Percentiles rank a stretch among this genome's conserved stretches.
These are phyloP conservation scores for Abramis brama DNA, from an alignment of 2,113 vertebrate genomes.

Conservation along the genomic window DNA sequence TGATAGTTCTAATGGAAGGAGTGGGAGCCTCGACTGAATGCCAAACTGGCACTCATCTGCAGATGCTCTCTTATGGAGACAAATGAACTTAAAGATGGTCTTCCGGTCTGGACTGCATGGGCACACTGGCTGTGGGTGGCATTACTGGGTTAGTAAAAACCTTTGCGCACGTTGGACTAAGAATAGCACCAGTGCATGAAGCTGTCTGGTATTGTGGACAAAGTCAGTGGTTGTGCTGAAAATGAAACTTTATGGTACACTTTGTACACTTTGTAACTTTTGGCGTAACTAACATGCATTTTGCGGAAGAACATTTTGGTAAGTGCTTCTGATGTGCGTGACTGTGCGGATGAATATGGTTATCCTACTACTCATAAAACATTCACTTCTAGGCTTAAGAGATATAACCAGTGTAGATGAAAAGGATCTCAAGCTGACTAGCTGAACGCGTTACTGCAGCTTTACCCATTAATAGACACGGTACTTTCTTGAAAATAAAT, in stretches of 20 bases:
- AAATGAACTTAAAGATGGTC: neutral
- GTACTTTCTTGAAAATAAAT: too few species aligned
- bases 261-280: too few species aligned
- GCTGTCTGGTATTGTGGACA: neutral
- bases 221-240: neutral
- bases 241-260: neutral
- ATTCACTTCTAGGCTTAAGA: too few species aligned
- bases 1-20: slow-evolving; percentile 15
- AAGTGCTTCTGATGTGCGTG: too few species aligned
- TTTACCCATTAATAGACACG: too few species aligned
- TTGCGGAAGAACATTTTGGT: too few species aligned
- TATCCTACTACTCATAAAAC: too few species aligned
- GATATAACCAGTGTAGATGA: too few species aligned
- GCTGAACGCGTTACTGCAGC: too few species aligned
- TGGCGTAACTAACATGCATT: too few species aligned
- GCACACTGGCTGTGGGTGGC: slow-evolving; percentile 7
- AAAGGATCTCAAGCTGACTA: too few species aligned
- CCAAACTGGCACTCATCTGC: neutral
- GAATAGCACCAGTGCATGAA: neutral
- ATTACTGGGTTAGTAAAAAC: slow-evolving; percentile 5
- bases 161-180: neutral
- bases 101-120: slow-evolving; percentile 17
- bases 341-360: too few species aligned
- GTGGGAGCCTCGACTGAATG: neutral
- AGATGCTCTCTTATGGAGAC: neutral